Base-by-base conservation (phyloP, 1,140 invertebrate genomes). In the Brachionus calyciflorus region DNA sequence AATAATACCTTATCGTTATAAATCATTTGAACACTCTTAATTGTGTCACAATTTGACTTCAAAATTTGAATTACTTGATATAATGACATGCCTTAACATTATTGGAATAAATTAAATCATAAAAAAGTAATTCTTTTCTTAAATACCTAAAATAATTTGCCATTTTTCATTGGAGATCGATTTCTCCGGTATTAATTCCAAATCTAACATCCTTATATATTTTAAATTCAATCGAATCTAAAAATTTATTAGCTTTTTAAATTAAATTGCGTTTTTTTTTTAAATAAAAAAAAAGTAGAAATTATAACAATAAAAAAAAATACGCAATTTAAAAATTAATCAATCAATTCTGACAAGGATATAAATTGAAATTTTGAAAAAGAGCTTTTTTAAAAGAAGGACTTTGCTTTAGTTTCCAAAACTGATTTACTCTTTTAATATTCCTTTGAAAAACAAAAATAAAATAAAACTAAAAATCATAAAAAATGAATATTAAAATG, bases 1-100 rank as follows among this genome's bases (percentile, higher is more conserved):
- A 49, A n/a, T 3, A 17, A 24, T 53, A 76, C 73, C 57, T 76
- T 55, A 57, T 76, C 73, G 30, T 76, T 76, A 28, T 76, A 76
- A 57, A 76, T 55, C 19, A 76, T 28, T 76, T 41, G 24, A 55
- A 76, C 51, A n/a, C 44, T 40, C 57, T 40, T 76, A 21, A 76
- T 55, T 30, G 41, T 19, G 12, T 76, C 73, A 41, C 49, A 55
- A 60, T 76, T 60, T 14, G 28, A 26, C 48, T 76, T 76, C 17
- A 76, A 30, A 28, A 76, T 44, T 41, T 60, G 37, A 41, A 76
- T 76, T 46, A 76, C 73, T 60, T 76, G 73, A 19, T 76, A 28
- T 30, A 76, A 28, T 6, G 73, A 60, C 73, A 76, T 76, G n/a
- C 65, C 65, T 70, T 17, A 65, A 4, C n/a, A n/a, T 5, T 30